Evolutionary conservation across 2,888 invertebrate genomes (phyloP).

Genomic region (Melolontha melolontha): DNA sequence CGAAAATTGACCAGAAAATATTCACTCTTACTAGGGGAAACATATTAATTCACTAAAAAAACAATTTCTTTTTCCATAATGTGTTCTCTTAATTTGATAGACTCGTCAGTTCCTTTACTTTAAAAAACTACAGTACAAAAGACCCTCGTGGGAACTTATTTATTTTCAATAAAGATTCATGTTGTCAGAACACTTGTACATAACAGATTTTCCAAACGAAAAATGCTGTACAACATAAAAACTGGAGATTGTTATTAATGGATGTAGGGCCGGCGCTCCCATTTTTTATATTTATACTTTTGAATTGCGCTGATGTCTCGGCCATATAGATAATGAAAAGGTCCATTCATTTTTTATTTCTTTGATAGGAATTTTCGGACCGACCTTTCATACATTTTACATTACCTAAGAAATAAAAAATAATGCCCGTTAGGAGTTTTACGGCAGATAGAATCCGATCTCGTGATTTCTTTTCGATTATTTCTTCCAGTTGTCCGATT

Average conservation of each 20-base stretch:
- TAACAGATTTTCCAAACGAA: not conserved
- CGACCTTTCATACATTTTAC: constrained; percentile 35
- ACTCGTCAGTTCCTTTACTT: too few species aligned
- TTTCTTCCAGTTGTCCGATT: constrained; percentile 30
- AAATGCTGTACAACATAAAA: constrained; percentile 7
- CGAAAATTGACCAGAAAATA: too few species aligned
- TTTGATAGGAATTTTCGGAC: constrained; percentile 28
- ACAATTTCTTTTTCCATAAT: too few species aligned
- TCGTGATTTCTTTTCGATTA: constrained; percentile 29
- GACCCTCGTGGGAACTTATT: too few species aligned
- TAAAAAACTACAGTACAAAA: too few species aligned
- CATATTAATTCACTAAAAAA: too few species aligned
- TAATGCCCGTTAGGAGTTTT: constrained; percentile 21
- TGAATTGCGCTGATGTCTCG: constrained; percentile 7
- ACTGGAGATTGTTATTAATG: constrained; percentile 18
- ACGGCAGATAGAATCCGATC: constrained; percentile 19
- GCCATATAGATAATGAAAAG: constrained; percentile 30
- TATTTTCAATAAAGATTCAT: not conserved
- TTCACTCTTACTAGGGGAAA: too few species aligned
- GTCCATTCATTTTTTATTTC: constrained; percentile 19
- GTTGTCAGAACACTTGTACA: not conserved
- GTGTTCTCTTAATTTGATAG: too few species aligned
- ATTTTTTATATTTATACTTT: constrained; percentile 15
- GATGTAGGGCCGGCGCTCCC: constrained; percentile 3
- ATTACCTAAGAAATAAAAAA: constrained; percentile 28